A percentile compares a stretch with the other conserved stretches of the same genome.
phyloP scores from a whole-genome alignment of 2,797 vertebrate species.

The Hapalemur alaotrensis region DNA sequence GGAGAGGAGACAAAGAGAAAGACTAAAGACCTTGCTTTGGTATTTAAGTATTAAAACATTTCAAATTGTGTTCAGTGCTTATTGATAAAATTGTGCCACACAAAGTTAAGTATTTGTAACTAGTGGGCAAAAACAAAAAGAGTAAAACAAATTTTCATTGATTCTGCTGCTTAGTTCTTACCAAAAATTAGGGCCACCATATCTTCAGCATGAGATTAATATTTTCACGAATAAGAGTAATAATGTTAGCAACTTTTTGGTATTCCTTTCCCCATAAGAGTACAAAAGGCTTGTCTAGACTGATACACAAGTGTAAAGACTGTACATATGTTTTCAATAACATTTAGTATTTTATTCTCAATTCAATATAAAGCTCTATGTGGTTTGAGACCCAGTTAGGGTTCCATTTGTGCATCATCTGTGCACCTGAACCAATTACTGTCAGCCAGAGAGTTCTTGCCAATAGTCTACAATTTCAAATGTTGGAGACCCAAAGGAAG shows the following conservation, averaged over 20 bases:
- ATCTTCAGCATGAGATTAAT: background rate
- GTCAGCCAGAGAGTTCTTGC: background rate
- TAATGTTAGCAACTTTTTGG: background rate
- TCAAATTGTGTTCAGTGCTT: background rate
- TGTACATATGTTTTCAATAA: background rate
- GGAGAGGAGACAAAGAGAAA: background rate
- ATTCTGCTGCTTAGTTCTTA: background rate
- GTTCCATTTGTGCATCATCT: background rate
- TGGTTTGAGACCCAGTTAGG: background rate
- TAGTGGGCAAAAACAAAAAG: background rate
- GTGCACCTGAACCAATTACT: background rate
- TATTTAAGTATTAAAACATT: background rate
- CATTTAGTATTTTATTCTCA: background rate
- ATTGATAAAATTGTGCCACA: background rate
- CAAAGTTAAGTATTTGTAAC: background rate
- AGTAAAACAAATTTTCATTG: background rate
- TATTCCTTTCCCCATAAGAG: background rate
- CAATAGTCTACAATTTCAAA: background rate
- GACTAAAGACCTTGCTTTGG: background rate
- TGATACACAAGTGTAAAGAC: background rate
- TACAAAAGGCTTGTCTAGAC: background rate
- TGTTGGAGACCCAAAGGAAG: background rate
- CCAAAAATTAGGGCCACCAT: too few species aligned
- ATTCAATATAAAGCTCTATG: background rate
- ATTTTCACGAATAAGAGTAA: background rate